Evolutionary conservation across 2,797 vertebrate genomes (phyloP).

Genomic region (Anas bahamensis): DNA sequence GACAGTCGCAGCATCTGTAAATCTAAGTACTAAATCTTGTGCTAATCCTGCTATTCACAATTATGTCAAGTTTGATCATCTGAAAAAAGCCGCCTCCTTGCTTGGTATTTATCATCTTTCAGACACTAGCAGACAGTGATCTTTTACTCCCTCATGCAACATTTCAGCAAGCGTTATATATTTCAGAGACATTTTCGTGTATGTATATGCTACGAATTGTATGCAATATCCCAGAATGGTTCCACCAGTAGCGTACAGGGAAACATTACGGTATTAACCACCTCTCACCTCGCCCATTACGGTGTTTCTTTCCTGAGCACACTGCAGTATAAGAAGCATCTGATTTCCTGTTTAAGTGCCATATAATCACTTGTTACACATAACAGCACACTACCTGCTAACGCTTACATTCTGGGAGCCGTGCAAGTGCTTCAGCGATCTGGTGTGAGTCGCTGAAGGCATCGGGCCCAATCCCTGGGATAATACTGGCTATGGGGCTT

Average conservation of each 20-base stretch:
- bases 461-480: background rate
- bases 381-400: background rate
- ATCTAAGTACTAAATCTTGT: rapidly evolving
- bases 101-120: background rate
- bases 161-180: background rate
- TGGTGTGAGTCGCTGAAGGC: background rate
- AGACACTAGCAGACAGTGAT: conserved; percentile 25
- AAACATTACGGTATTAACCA: background rate
- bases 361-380: conserved; percentile 11
- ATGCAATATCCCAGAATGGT: conserved; percentile 13
- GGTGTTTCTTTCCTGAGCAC: background rate
- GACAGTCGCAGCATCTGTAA: background rate
- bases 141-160: conserved; percentile 45
- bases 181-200: conserved; percentile 34
- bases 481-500: background rate
- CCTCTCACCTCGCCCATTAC: conserved; percentile 32
- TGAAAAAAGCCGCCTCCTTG: background rate
- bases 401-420: background rate
- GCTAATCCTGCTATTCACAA: background rate
- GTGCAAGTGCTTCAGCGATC: background rate
- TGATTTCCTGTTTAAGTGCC: conserved; percentile 23
- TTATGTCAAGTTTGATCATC: background rate
- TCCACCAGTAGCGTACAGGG: conserved; percentile 8
- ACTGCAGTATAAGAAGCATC: background rate
- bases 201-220: conserved; percentile 9